phyloP scores from a whole-genome alignment of 2,888 invertebrate genomes.

The Noctua pronuba region DNA sequence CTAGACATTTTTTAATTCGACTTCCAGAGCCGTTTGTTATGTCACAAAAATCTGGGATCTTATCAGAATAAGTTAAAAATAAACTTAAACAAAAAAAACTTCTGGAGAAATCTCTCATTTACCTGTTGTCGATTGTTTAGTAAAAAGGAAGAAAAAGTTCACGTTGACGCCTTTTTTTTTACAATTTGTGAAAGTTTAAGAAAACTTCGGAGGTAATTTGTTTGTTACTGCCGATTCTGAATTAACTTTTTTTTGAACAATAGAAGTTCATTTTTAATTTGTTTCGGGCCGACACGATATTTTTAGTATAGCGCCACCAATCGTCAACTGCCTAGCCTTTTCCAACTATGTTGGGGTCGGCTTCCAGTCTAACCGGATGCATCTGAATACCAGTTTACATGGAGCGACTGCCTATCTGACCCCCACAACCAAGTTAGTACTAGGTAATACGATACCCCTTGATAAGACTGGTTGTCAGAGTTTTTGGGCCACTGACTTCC shows the following conservation, averaged over 20 bases:
- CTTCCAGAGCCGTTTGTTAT: not conserved
- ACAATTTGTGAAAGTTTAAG: conserved; percentile 7
- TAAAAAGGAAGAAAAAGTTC: not conserved
- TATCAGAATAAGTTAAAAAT: not conserved
- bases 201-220: not conserved
- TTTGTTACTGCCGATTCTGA: not conserved
- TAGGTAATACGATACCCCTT: too few species aligned
- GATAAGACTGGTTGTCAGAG: too few species aligned
- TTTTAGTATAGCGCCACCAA: not conserved
- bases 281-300: not conserved
- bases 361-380: too few species aligned
- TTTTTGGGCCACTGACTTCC: too few species aligned
- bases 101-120: not conserved
- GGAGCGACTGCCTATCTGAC: too few species aligned
- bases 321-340: too few species aligned
- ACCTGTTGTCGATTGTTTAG: not conserved
- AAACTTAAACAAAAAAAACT: not conserved
- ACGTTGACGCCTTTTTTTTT: not conserved
- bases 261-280: not conserved
- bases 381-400: too few species aligned
- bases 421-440: too few species aligned
- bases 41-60: not conserved
- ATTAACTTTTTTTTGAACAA: not conserved
- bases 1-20: not conserved
- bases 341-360: too few species aligned